Conservation (phyloP, 2,797 vertebrate genomes). For the Petrocephalus schoutedeni region DNA sequence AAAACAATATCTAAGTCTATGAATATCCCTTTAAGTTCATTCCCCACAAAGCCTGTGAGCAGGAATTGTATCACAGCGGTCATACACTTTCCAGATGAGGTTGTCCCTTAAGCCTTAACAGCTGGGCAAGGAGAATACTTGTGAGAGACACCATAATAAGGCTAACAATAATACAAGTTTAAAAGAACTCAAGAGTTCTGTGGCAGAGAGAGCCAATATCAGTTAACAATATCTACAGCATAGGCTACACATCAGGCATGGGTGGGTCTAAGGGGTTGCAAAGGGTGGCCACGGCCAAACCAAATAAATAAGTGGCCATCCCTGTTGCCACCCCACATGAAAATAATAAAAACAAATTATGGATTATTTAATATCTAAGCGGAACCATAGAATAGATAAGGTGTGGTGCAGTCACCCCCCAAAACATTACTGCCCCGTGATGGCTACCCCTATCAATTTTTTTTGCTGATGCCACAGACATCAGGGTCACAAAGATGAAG, state of each 20-base stretch:
- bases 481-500: neutral
- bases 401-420: neutral
- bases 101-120: neutral
- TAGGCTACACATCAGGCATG: neutral
- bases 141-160: neutral
- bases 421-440: neutral
- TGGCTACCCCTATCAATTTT: neutral
- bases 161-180: conserved; percentile 1
- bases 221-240: neutral
- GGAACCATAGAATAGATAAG: neutral
- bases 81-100: conserved; percentile 13
- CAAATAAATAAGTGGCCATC: neutral
- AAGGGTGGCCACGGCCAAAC: neutral
- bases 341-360: neutral
- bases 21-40: conserved; percentile 8
- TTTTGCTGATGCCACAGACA: neutral
- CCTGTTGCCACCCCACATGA: neutral
- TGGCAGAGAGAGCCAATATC: neutral
- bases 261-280: neutral
- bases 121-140: conserved; percentile 5
- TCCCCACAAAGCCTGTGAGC: neutral
- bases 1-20: neutral
- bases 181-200: conserved; percentile 2
- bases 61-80: neutral
- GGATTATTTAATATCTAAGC: neutral